These are phyloP conservation scores for Catharus bicknelli DNA, from an alignment of 2,113 vertebrate genomes.

Conservation along the genomic window DNA sequence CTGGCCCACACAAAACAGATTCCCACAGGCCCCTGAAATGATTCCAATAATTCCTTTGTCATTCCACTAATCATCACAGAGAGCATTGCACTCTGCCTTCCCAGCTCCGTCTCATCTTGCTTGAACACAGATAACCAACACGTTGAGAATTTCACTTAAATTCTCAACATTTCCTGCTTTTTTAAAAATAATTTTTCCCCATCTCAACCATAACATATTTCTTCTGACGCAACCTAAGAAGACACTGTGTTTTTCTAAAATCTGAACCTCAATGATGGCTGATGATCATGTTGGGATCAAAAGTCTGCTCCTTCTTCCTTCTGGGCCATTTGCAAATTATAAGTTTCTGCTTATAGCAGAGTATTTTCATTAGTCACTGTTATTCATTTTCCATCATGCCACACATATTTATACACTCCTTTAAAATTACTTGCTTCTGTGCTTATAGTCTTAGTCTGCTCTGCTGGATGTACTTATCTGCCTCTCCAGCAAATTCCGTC, in stretches of 20 bases:
- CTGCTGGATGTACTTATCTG: rapidly evolving
- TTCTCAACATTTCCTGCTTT: background rate
- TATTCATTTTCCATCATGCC: background rate
- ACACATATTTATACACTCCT: background rate
- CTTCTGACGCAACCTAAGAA: background rate
- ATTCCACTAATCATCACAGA: background rate
- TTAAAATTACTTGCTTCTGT: background rate
- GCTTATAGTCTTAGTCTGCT: background rate
- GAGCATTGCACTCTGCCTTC: background rate
- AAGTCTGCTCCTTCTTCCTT: background rate
- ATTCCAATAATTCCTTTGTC: background rate
- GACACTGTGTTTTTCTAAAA: background rate
- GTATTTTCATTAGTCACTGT: background rate
- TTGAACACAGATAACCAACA: background rate
- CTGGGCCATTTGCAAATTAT: background rate
- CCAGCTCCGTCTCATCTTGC: background rate
- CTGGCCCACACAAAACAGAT: background rate
- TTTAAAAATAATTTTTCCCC: background rate
- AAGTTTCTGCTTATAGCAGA: background rate
- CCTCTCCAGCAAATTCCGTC: background rate
- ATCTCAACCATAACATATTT: background rate
- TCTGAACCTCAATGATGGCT: background rate
- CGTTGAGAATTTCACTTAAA: background rate
- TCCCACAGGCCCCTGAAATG: background rate
- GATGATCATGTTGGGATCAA: background rate